phyloP scores from a whole-genome alignment of 2,888 invertebrate species.

The Eupithecia inturbata region DNA sequence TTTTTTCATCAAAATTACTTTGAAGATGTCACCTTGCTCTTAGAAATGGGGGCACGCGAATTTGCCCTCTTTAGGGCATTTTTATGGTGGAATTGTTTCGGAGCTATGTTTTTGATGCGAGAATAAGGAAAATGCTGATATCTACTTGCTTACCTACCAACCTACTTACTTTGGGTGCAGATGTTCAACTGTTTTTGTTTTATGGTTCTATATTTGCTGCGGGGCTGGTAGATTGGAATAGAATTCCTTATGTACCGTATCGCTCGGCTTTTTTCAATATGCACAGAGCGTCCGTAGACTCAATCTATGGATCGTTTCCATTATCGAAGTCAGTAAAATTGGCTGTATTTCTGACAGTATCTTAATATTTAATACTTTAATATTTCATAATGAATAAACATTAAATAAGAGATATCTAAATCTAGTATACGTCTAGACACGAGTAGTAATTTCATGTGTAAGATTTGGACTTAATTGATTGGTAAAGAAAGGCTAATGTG shows the following conservation, averaged over 20 bases:
- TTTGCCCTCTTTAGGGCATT: constrained; percentile 21
- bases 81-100: constrained; percentile 36
- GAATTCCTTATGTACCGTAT: neutral
- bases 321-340: neutral
- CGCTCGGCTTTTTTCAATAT: neutral
- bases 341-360: neutral
- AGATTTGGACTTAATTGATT: neutral
- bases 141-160: constrained; percentile 5
- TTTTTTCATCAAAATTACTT: constrained; percentile 49
- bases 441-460: neutral
- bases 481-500: neutral
- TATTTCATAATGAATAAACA: neutral
- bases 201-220: neutral
- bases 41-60: constrained; percentile 30
- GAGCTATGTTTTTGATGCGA: constrained; percentile 38
- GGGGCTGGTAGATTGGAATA: neutral
- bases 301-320: neutral
- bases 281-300: neutral
- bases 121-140: constrained; percentile 11
- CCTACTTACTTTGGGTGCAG: neutral
- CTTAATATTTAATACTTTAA: neutral
- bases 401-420: neutral
- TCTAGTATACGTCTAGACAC: neutral
- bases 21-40: constrained; percentile 39
- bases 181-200: constrained; percentile 5